A percentile compares a stretch with the other conserved stretches of the same genome.
Conservation (phyloP, 2,113 vertebrate species). For the Manacus vitellinus region DNA sequence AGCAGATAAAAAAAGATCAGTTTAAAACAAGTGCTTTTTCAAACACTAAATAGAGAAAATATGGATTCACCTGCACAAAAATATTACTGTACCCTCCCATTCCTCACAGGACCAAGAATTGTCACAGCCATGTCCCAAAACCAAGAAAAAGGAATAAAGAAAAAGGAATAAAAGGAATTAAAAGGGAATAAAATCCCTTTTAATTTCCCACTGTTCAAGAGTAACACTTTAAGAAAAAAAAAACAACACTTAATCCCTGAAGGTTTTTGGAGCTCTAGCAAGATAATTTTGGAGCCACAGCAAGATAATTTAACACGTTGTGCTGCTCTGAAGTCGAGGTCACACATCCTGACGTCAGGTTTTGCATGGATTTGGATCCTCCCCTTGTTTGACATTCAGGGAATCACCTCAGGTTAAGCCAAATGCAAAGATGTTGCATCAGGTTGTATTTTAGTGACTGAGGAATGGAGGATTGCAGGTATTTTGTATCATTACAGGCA, state of each 20-base stretch:
- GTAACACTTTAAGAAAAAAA: background rate
- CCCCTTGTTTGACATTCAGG: background rate
- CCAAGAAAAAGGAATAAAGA: background rate
- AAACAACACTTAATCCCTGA: background rate
- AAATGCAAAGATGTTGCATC: background rate
- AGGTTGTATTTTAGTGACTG: background rate
- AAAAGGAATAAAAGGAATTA: background rate
- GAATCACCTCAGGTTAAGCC: background rate
- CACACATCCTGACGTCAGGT: background rate
- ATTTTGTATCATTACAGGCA: background rate
- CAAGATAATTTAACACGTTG: constrained; percentile 13
- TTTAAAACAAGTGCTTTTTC: background rate
- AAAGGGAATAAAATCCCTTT: too few species aligned
- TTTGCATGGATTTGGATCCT: background rate
- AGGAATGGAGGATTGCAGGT: background rate
- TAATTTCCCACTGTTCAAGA: background rate
- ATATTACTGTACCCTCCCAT: background rate
- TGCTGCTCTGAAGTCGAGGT: background rate
- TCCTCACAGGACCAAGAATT: background rate
- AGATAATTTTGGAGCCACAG: background rate
- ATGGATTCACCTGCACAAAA: background rate
- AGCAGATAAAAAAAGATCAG: background rate
- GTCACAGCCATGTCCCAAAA: background rate
- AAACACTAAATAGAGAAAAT: background rate
- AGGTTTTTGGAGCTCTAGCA: constrained; percentile 11